Conservation (phyloP, 2,888 invertebrate genomes). For the Netelia melanura region DNA sequence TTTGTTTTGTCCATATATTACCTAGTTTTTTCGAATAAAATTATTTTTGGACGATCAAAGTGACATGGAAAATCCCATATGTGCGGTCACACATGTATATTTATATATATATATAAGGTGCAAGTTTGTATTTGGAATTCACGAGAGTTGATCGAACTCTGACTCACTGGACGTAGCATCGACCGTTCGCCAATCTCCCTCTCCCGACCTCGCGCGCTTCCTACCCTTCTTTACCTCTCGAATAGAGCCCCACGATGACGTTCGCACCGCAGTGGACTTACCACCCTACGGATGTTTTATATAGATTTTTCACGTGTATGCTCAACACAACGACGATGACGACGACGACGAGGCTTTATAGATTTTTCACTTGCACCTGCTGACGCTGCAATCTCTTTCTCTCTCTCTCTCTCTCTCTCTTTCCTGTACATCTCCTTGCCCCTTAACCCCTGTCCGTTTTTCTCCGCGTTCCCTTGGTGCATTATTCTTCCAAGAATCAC, state of each 20-base stretch:
- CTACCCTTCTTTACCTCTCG: conserved; percentile 46
- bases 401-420: conserved; percentile 4
- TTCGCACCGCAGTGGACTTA: conserved; percentile 46
- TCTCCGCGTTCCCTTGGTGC: neutral
- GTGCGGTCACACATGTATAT: no score
- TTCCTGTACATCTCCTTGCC: neutral
- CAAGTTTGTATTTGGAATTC: conserved; percentile 29
- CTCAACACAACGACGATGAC: conserved; percentile 25
- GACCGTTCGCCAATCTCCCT: conserved; percentile 57
- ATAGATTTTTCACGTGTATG: conserved; percentile 53
- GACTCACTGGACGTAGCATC: conserved; percentile 62
- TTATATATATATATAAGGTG: neutral
- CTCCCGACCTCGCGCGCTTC: conserved; percentile 41
- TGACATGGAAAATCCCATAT: no score
- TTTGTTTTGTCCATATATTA: no score
- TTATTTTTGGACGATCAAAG: no score
- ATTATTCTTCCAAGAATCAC: conserved; percentile 49
- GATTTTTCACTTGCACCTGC: conserved; percentile 65
- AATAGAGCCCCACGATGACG: conserved; percentile 52
- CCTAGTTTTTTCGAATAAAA: no score
- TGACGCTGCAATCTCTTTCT: conserved; percentile 42
- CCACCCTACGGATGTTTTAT: conserved; percentile 30
- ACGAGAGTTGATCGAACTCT: conserved; percentile 66
- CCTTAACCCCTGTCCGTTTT: neutral
- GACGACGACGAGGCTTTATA: conserved; percentile 46